phyloP scores from a whole-genome alignment of 2,888 invertebrate species.

The Lissocephala sabroskyi region DNA sequence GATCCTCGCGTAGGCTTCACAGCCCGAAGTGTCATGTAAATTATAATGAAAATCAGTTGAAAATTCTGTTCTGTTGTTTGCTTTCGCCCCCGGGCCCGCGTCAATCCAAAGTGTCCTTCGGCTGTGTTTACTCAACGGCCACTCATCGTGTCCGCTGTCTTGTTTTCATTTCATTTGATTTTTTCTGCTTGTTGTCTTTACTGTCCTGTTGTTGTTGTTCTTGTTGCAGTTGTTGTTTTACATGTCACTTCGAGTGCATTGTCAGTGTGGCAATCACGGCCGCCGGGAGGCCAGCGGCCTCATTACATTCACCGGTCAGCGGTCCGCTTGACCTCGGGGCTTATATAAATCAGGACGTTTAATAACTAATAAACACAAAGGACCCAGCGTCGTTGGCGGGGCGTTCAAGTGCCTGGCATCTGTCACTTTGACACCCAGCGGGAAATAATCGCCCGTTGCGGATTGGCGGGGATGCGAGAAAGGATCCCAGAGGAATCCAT shows the following conservation, averaged over 20 bases:
- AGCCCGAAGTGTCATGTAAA: not conserved
- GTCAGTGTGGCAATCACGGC: no score
- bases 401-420: constrained; percentile 68
- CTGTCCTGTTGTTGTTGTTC: constrained; percentile 20
- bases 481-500: constrained; percentile 57
- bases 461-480: constrained; percentile 19
- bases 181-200: no score
- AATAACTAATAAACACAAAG: constrained; percentile 52
- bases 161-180: constrained; percentile 28
- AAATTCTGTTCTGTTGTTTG: not conserved
- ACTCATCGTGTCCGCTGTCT: constrained; percentile 15
- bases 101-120: constrained; percentile 18
- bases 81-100: no score
- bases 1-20: no score
- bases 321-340: constrained; percentile 8
- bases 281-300: no score
- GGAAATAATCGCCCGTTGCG: constrained; percentile 49
- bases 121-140: constrained; percentile 4
- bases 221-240: constrained; percentile 18
- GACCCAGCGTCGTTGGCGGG: constrained; percentile 9
- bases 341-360: constrained; percentile 53
- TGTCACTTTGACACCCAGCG: constrained; percentile 62
- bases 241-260: no score
- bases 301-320: constrained; percentile 41
- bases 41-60: constrained; percentile 5